Evolutionary conservation across 1,140 invertebrate species (phyloP).

Genomic region (Calycopis cecrops): DNA sequence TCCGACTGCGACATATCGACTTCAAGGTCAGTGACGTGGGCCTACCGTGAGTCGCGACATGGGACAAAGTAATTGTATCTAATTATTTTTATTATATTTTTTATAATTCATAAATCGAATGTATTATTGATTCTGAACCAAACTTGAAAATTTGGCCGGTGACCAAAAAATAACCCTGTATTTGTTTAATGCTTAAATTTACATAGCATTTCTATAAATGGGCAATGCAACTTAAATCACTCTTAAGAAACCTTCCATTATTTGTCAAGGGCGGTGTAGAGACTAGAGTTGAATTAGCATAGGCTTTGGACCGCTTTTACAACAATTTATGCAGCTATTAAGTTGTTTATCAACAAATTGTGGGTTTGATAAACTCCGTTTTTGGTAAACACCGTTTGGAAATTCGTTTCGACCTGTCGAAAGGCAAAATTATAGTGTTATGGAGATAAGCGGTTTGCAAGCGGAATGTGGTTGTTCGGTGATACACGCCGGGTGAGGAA

Average conservation of each 20-base stretch:
- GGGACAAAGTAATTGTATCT: too few species aligned
- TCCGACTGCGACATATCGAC: too few species aligned
- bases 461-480: background rate
- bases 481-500: background rate
- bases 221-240: too few species aligned
- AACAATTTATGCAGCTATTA: constrained; percentile 5
- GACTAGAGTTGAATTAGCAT: background rate
- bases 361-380: constrained; percentile 2
- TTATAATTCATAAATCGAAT: too few species aligned
- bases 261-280: background rate
- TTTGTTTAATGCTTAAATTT: too few species aligned
- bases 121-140: too few species aligned
- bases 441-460: constrained; percentile 3
- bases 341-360: background rate
- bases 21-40: too few species aligned
- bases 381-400: constrained; percentile 1
- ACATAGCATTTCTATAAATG: too few species aligned
- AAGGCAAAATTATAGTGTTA: background rate
- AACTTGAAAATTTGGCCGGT: too few species aligned
- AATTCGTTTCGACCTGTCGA: background rate
- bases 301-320: background rate
- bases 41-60: too few species aligned
- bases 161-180: too few species aligned
- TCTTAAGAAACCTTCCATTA: background rate
- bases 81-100: too few species aligned